Evolutionary conservation across 37 sponge, comb jelly and placozoan genomes (phyloP).

Genomic region (Spongilla lacustris): DNA sequence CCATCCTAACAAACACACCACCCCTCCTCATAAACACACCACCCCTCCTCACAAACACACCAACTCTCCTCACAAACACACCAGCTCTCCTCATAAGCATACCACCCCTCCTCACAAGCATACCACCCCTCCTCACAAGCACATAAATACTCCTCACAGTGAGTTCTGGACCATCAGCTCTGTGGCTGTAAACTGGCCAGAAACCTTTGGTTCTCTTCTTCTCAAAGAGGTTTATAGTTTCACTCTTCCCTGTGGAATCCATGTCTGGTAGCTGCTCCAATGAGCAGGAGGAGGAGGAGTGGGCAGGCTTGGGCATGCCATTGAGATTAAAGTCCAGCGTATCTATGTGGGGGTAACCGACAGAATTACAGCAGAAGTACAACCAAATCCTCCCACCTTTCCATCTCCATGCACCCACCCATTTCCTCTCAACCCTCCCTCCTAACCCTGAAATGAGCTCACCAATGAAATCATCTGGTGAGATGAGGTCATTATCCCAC

Average conservation of each 20-base stretch:
- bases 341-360: no score
- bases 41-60: not conserved
- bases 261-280: not conserved
- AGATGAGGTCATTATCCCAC: conserved; percentile 98
- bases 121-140: no score
- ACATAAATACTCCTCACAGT: no score
- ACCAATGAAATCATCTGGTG: conserved; percentile 96
- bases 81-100: no score
- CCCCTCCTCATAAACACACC: not conserved
- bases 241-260: not conserved
- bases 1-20: not conserved
- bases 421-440: no score
- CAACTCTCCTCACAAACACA: no score
- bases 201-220: conserved; percentile 75
- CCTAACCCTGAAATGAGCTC: no score
- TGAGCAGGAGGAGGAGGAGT: not conserved
- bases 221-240: conserved; percentile 75
- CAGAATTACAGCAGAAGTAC: no score
- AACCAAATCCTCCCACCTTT: no score
- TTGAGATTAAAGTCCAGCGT: not conserved
- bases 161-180: not conserved
- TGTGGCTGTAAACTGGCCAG: conserved; percentile 72
- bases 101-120: no score
- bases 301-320: not conserved
- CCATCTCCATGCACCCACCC: no score